These are phyloP conservation scores for Stigmatopora argus DNA, from an alignment of 2,113 vertebrate genomes.

Conservation along the genomic window DNA sequence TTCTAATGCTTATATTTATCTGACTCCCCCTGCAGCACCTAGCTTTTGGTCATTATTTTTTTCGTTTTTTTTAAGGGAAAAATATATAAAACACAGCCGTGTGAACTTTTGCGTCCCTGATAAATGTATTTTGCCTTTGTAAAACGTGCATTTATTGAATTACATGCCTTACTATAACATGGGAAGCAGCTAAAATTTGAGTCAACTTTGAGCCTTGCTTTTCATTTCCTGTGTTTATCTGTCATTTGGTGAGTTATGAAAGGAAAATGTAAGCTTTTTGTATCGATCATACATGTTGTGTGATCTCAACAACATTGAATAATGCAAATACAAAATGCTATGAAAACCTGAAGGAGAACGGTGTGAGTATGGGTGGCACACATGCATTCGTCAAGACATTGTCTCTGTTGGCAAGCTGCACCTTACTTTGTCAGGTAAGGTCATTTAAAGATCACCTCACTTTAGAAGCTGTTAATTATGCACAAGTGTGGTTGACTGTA, in stretches of 20 bases:
- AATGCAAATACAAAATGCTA: neutral
- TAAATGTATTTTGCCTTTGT: no score
- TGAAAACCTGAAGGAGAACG: neutral
- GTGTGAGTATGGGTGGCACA: slow-evolving; percentile 11
- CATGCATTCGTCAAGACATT: slow-evolving; percentile 22
- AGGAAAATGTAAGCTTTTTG: slow-evolving; percentile 14
- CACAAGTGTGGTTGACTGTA: slow-evolving; percentile 51
- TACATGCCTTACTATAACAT: no score
- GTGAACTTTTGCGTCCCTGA: no score
- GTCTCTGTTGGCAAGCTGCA: slow-evolving; percentile 32
- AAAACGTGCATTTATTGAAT: no score
- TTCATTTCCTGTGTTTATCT: slow-evolving; percentile 15
- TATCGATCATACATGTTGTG: neutral
- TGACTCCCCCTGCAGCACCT: no score
- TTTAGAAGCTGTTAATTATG: slow-evolving; percentile 64
- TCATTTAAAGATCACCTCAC: slow-evolving; percentile 48
- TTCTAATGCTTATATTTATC: no score
- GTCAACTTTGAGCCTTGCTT: neutral
- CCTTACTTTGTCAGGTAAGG: slow-evolving; percentile 58
- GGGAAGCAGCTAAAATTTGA: neutral
- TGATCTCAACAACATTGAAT: slow-evolving; percentile 4
- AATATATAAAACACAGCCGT: no score
- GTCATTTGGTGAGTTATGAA: slow-evolving; percentile 23
- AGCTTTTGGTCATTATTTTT: no score
- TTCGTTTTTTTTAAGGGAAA: no score